A percentile compares a stretch with the other conserved stretches of the same genome.
phyloP scores from a whole-genome alignment of 2,113 vertebrate species.

The Sisor rabdophorus region DNA sequence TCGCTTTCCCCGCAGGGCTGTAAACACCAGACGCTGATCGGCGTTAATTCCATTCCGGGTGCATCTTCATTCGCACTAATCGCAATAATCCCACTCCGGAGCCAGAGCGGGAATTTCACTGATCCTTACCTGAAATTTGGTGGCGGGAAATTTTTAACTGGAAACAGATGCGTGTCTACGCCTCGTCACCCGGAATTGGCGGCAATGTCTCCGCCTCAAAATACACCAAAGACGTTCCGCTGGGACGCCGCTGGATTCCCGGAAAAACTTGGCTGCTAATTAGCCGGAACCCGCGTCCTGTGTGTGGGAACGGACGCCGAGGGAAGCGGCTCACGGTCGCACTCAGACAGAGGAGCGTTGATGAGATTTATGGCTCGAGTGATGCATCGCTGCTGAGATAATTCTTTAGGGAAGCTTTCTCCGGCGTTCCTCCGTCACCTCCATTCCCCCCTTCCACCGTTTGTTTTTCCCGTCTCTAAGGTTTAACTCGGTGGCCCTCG shows the following conservation, averaged over 20 bases:
- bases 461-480: conserved; percentile 76
- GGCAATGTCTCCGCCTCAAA: conserved; percentile 51
- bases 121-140: conserved; percentile 68
- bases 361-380: conserved; percentile 70
- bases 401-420: conserved; percentile 62
- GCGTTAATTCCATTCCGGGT: conserved; percentile 64
- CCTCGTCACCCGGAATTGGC: neutral
- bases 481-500: conserved; percentile 69
- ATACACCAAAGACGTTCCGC: conserved; percentile 55
- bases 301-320: conserved; percentile 39
- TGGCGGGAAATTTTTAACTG: conserved; percentile 63
- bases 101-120: conserved; percentile 63
- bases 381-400: conserved; percentile 56
- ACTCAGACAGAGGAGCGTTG: conserved; percentile 48
- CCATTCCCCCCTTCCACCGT: conserved; percentile 56
- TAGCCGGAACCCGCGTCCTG: conserved; percentile 38
- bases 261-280: conserved; percentile 30
- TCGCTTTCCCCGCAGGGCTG: conserved; percentile 51
- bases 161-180: neutral
- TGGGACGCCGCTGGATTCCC: conserved; percentile 54
- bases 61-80: conserved; percentile 70
- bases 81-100: conserved; percentile 54
- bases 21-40: conserved; percentile 56
- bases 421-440: conserved; percentile 50
- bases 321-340: neutral